Evolutionary conservation across 1,140 invertebrate genomes (phyloP).

Genomic region (Drosophila repletoides): DNA sequence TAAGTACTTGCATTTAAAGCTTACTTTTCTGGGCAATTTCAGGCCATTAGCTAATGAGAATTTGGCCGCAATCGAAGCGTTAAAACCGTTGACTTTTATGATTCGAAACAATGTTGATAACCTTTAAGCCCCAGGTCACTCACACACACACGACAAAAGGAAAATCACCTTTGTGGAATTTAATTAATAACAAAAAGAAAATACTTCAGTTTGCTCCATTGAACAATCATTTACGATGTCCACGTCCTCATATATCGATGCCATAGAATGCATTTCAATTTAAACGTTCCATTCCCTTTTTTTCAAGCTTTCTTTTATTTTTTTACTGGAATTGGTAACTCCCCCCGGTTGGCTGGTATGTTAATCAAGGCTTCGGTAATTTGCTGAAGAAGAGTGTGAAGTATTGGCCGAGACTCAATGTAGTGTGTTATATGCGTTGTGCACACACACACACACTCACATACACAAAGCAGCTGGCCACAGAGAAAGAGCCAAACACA

Average conservation of each 20-base stretch:
- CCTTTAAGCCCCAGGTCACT: not conserved
- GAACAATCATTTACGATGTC: slow-evolving; percentile 50
- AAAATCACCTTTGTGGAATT: slow-evolving; percentile 66
- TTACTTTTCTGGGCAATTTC: slow-evolving; percentile 37
- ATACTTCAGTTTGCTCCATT: slow-evolving; percentile 57
- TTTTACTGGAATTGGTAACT: not conserved
- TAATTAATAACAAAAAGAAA: slow-evolving; percentile 65
- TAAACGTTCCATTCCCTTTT: slow-evolving; percentile 56
- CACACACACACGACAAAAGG: slow-evolving; percentile 24
- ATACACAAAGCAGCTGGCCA: too few species aligned
- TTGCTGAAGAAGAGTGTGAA: slow-evolving; percentile 72
- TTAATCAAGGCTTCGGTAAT: slow-evolving; percentile 77
- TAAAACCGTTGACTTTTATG: slow-evolving; percentile 56
- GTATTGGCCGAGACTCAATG: slow-evolving; percentile 70
- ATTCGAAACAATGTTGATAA: slow-evolving; percentile 16
- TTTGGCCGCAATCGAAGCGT: slow-evolving; percentile 10
- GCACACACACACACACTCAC: too few species aligned
- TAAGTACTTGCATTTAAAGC: slow-evolving; percentile 52
- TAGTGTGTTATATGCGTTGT: slow-evolving; percentile 69
- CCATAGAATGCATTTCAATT: slow-evolving; percentile 72
- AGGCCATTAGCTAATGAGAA: slow-evolving; percentile 71
- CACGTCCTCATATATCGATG: not conserved
- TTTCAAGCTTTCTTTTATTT: too few species aligned
- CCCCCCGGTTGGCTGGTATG: slow-evolving; percentile 27
- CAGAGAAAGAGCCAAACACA: slow-evolving; percentile 1